Conservation (phyloP, 2,888 invertebrate genomes). For the Andrena haemorrhoa region DNA sequence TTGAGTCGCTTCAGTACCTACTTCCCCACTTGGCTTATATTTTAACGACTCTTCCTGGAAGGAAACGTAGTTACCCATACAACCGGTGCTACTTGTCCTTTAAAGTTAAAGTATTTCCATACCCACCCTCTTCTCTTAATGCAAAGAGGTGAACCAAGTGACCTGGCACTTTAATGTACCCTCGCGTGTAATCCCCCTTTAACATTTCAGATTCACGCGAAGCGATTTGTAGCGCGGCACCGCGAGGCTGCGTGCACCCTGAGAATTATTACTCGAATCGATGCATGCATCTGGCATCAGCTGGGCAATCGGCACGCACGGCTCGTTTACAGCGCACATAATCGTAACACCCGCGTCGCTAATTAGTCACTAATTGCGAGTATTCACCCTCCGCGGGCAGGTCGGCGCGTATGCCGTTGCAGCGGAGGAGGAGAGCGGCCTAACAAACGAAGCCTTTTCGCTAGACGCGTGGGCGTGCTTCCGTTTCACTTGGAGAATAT, state of each 20-base stretch:
- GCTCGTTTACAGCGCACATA: constrained; percentile 44
- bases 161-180: no score
- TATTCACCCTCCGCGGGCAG: not conserved
- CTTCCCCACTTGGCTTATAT: no score
- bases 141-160: no score
- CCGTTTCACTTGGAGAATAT: constrained; percentile 55
- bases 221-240: not conserved
- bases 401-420: constrained; percentile 14
- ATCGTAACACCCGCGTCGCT: constrained; percentile 43
- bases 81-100: no score
- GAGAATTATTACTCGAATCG: constrained; percentile 22
- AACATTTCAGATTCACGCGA: no score
- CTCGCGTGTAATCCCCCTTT: no score
- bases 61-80: no score
- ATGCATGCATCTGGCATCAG: constrained; percentile 20
- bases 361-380: constrained; percentile 63
- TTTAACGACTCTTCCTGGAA: no score
- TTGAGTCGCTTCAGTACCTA: no score
- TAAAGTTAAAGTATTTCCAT: no score
- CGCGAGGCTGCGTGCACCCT: not conserved
- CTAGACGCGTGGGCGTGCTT: constrained; percentile 59
- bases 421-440: constrained; percentile 38
- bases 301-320: constrained; percentile 12
- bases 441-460: constrained; percentile 60
- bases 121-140: no score